A percentile compares a stretch with the other conserved stretches of the same genome.
Conservation (phyloP, 64 coral and sea anemone genomes). For the Stichodactyla mertensii region DNA sequence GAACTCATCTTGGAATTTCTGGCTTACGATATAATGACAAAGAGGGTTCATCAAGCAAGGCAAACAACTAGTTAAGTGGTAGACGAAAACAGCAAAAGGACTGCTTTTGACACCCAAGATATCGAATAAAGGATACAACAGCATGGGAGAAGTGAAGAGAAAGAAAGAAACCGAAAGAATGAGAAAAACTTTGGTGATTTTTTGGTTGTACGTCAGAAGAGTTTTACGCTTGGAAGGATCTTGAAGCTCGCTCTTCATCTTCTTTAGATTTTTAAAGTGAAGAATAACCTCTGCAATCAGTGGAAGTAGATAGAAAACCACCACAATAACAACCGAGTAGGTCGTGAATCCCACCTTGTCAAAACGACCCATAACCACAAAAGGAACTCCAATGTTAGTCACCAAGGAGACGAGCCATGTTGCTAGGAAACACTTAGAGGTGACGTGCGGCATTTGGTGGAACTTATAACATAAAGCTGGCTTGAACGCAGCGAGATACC, state of each 20-base stretch:
- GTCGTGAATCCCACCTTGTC: neutral
- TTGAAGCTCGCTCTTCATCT: neutral
- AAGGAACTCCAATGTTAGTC: neutral
- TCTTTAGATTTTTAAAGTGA: neutral
- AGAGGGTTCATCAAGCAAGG: slow-evolving; percentile 18
- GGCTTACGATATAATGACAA: slow-evolving; percentile 11
- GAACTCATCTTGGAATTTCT: slow-evolving; percentile 24
- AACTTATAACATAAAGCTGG: neutral
- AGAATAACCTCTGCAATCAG: neutral
- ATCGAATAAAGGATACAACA: slow-evolving; percentile 1
- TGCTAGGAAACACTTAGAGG: neutral
- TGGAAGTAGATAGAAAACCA: neutral
- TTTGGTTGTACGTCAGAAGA: slow-evolving; percentile 11
- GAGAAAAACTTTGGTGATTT: slow-evolving; percentile 14
- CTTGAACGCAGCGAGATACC: slow-evolving; percentile 19
- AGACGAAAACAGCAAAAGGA: neutral
- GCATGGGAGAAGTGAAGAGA: neutral
- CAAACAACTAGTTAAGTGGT: slow-evolving; percentile 9
- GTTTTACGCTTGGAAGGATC: neutral
- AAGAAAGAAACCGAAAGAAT: slow-evolving; percentile 10
- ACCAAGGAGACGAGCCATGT: neutral
- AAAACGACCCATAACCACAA: neutral
- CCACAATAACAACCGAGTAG: neutral
- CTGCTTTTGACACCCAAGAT: neutral
- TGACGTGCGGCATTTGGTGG: neutral